Base-by-base conservation (phyloP, 1,140 invertebrate species). In the Pachyrhynchus sulphureomaculatus region DNA sequence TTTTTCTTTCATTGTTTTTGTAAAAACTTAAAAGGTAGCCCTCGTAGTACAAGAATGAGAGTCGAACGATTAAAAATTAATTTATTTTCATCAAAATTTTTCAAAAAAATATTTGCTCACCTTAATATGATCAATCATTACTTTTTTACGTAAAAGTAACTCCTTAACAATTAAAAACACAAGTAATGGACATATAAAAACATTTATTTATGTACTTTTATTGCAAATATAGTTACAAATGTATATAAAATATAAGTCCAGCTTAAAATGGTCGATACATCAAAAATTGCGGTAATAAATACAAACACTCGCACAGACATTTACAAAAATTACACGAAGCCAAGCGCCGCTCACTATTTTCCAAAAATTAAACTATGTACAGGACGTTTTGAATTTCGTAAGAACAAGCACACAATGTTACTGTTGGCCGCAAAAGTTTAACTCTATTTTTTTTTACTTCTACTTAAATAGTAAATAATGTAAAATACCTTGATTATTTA, bases 201-300 rank as follows among this genome's bases (percentile, higher is more conserved):
- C 47, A 49, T 48, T 13, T 48, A 48, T 48, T 49, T 49, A 49
- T 49, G 32, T 49, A 33, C 13, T 23, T 52, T 36, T 37, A 9
- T 47, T 37, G 49, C 49, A 17, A 52, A n/a, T 52, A 39, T 52
- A 37, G 49, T 37, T 52, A 52, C 49, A 52, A 52, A 52, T 52
- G 49, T 52, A 52, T 52, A 52, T 52, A 52, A 52, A 52, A 52
- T 52, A 52, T 52, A 52, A 49, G 49, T 52, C 18, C 18, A 51
- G 26, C 15, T 51, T n/a, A 51, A 34, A n/a, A 13, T 18, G 9
- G 26, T 23, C 2, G 29, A 12, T 36, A 51, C 29, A 18, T 36
- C 26, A 48, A 48, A 24, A 13, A 13, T 33, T 33, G 33, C 10
- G 48, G 4, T 51, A 51, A 51, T 51, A 51, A 51, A 51, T 51